Percentiles rank a stretch among this genome's conserved stretches.
phyloP scores from a whole-genome alignment of 2,888 invertebrate species.

The Fragum sueziense region DNA sequence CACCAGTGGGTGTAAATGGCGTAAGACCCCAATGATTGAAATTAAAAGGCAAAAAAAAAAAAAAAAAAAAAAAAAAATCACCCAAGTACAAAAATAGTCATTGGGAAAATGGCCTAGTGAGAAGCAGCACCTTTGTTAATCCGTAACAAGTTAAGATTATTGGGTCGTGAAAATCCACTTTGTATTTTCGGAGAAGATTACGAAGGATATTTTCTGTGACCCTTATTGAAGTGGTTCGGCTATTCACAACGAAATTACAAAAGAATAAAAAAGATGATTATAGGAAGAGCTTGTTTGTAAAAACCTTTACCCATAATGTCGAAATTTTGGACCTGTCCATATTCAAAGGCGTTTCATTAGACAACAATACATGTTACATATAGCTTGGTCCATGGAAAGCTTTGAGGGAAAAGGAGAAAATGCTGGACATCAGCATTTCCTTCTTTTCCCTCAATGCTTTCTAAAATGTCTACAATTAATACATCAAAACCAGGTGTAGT shows the following conservation, averaged over 20 bases:
- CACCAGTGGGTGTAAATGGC: too few species aligned
- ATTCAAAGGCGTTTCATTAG: too few species aligned
- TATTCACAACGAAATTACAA: constrained; percentile 12
- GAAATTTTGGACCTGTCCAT: too few species aligned
- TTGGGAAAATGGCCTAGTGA: not conserved
- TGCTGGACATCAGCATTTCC: not conserved
- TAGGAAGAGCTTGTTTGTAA: not conserved
- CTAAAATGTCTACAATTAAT: not conserved
- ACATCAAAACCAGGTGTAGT: too few species aligned
- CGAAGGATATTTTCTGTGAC: constrained; percentile 10
- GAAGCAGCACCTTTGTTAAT: constrained; percentile 17
- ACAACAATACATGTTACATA: too few species aligned
- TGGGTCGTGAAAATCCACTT: constrained; percentile 21
- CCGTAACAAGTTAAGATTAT: constrained; percentile 16
- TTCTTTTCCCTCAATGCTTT: constrained; percentile 5
- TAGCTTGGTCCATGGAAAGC: not conserved
- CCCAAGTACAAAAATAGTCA: too few species aligned
- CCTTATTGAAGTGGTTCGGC: constrained; percentile 5
- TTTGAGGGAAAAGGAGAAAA: not conserved
- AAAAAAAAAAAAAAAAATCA: too few species aligned
- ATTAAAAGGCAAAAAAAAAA: too few species aligned
- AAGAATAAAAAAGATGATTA: constrained; percentile 19
- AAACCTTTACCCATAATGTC: too few species aligned
- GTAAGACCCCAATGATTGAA: too few species aligned
- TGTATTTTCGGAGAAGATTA: constrained; percentile 8